phyloP scores from a whole-genome alignment of 92 coral and sea anemone genomes.

The Scolanthus callimorphus region DNA sequence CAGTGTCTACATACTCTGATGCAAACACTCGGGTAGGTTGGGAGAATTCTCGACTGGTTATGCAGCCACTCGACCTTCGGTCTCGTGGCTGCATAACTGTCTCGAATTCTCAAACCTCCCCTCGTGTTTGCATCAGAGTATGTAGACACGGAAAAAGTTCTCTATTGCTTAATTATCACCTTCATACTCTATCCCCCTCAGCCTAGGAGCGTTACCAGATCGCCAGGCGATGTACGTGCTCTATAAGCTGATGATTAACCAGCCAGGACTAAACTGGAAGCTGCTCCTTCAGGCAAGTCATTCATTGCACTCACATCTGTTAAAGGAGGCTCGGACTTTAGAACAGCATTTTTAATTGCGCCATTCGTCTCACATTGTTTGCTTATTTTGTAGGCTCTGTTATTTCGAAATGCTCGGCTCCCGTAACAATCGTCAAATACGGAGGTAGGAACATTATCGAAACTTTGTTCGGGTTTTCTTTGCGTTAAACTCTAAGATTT shows the following conservation, averaged over 20 bases:
- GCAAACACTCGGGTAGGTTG: no score
- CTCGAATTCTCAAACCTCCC: no score
- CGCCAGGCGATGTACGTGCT: conserved; percentile 82
- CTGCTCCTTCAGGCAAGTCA: conserved; percentile 67
- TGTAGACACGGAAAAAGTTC: no score
- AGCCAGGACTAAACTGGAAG: conserved; percentile 83
- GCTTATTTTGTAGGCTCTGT: conserved; percentile 77
- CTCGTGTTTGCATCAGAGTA: no score
- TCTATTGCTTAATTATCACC: no score
- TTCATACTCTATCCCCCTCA: no score
- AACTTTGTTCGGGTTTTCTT: no score
- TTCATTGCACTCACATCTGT: background rate
- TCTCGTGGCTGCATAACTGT: no score
- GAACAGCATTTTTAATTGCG: background rate
- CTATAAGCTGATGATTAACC: conserved; percentile 85
- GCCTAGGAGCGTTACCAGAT: conserved; percentile 73
- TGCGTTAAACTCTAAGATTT: no score
- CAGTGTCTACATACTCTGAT: no score
- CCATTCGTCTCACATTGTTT: background rate
- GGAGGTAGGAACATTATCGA: conserved; percentile 81
- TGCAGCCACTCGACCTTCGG: no score
- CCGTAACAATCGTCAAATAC: conserved; percentile 87
- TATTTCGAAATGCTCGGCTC: conserved; percentile 80
- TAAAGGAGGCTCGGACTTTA: background rate
- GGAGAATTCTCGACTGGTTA: no score